Percentiles rank a stretch among this genome's conserved stretches.
Evolutionary conservation across 2,888 invertebrate species (phyloP).

Genomic region (Oxyscelio sp.): DNA sequence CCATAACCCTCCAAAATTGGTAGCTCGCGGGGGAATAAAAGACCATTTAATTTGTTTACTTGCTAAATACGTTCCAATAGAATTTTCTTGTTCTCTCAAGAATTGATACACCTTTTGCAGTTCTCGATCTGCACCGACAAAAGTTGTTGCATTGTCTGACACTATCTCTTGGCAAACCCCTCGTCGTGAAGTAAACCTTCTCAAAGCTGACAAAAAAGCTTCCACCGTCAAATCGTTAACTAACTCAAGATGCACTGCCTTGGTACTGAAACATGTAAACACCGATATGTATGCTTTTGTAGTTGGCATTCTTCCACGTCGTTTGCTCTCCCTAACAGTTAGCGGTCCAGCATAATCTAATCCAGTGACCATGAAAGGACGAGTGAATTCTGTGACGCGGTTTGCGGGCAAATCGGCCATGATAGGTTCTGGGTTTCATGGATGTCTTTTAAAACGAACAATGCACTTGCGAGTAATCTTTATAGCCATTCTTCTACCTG

Average conservation of each 20-base stretch:
- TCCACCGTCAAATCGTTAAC: no score
- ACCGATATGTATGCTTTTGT: no score
- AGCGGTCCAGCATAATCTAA: no score
- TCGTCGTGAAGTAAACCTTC: background rate
- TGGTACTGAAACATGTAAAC: no score
- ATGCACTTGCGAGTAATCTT: conserved; percentile 43
- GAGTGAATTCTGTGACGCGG: no score
- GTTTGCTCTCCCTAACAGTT: no score
- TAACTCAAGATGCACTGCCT: no score
- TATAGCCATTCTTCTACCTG: conserved; percentile 36
- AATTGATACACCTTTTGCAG: background rate
- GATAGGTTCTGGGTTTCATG: conserved; percentile 18
- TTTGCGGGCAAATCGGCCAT: conserved; percentile 50
- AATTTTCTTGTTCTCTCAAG: background rate
- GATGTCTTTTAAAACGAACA: conserved; percentile 45
- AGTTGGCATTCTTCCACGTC: no score
- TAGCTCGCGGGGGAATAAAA: background rate
- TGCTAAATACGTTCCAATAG: background rate
- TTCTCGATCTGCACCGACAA: background rate
- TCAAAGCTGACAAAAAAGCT: no score
- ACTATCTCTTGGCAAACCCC: background rate
- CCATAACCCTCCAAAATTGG: background rate
- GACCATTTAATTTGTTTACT: conserved; percentile 1
- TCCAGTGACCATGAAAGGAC: no score
- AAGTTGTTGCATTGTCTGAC: background rate